Base-by-base conservation (phyloP, 92 coral and sea anemone genomes). In the Palythoa caribaeorum region DNA sequence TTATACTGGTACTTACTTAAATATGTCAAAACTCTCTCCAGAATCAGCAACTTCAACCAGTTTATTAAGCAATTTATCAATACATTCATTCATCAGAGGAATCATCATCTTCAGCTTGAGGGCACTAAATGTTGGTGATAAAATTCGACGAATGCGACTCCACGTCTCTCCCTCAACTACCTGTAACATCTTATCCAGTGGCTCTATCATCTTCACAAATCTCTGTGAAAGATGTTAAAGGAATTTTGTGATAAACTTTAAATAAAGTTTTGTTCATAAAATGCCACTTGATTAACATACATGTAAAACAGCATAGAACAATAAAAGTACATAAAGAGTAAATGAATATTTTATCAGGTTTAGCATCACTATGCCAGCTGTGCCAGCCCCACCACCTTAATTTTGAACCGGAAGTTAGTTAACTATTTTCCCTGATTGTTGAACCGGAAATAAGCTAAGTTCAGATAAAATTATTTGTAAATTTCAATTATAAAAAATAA, bases 41-140 rank as follows among this genome's bases (percentile, higher is more conserved):
- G 88, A 65, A 62, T 78, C 69, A 2, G 95, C 88, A 2, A 88
- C 68, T 8, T 88, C 87, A 5, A 83, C 87, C 40, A 88, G 68
- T 80, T 92, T 94, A 55, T 59, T 76, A 60, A 94, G 28, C 85
- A 94, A 17, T 6, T 83, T 90, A 76, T 90, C 92, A 74, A 92
- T 92, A 5, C 91, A 83, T 14, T 86, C 73, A 52, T 94, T 90
- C 94, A 94, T 90, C 40, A 94, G 86, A 28, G 91, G 90, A 12
- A 89, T 59, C 97, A 94, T 94, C 87, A 57, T 87, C 79, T 90
- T 92, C 59, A 94, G 73, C 63, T 94, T 94, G 74, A 70, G 91
- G 12, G 92, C 87, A 86, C 95, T 92, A 62, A 94, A 94, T 11
- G 95, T 92, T 38, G 95, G 95, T 2, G 90, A 83, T 68, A 92